These are phyloP conservation scores for Microdon myrmicae DNA, from an alignment of 2,888 invertebrate species.

Conservation along the genomic window DNA sequence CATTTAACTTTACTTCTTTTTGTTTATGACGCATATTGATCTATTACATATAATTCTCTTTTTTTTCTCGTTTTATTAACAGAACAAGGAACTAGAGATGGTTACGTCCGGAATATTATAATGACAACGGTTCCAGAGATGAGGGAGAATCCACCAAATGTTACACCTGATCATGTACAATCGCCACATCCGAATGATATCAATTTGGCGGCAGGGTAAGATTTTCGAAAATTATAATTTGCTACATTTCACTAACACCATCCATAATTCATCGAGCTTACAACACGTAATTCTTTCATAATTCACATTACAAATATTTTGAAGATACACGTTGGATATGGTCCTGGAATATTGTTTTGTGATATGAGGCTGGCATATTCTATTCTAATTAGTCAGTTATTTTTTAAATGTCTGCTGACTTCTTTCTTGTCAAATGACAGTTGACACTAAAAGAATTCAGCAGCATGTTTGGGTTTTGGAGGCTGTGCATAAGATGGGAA, in stretches of 20 bases:
- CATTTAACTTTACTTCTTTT: constrained; percentile 6
- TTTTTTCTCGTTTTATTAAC: constrained; percentile 34
- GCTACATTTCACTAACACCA: neutral
- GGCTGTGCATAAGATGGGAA: no score
- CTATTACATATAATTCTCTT: constrained; percentile 15
- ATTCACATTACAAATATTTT: no score
- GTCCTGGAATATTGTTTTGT: no score
- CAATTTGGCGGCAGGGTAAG: constrained; percentile 78
- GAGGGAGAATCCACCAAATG: constrained; percentile 68
- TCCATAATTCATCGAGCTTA: no score
- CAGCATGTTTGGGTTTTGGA: no score
- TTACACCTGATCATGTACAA: constrained; percentile 79
- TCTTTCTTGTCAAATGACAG: no score
- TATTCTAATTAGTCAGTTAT: no score
- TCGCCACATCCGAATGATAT: constrained; percentile 75
- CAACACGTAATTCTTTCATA: no score
- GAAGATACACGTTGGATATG: no score
- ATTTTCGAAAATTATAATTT: constrained; percentile 36
- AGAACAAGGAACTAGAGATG: constrained; percentile 70
- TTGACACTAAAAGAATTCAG: no score
- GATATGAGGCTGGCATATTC: no score
- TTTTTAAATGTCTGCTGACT: no score
- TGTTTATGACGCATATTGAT: neutral
- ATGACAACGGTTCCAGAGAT: constrained; percentile 85
- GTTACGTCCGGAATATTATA: constrained; percentile 86